Base-by-base conservation (phyloP, 2,888 invertebrate genomes). In the Ectemnius cavifrons region DNA sequence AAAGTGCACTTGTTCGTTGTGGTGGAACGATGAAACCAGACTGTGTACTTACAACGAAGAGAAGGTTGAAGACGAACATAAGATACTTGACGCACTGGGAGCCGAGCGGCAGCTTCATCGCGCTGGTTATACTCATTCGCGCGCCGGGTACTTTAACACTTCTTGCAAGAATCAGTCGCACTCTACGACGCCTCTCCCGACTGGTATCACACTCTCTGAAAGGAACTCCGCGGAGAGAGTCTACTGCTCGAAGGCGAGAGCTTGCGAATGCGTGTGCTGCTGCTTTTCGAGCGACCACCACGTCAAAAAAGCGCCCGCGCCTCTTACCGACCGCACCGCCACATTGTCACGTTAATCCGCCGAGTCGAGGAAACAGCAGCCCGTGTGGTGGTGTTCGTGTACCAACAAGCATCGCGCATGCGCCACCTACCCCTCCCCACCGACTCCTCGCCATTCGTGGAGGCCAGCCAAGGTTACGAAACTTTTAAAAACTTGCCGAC, bases 21-120 rank as follows among this genome's bases (percentile, higher is more conserved):
- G 37, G 8, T 11, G 37, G 11, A 11, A 16, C 52, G 13, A n/a
- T 52, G 14, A 52, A n/a, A 52, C 14, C 52, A 16, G 52, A 1
- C 16, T 52, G 28, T 65, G 28, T 65, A 92, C 94, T 94, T 91
- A 96, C 96, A 94, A 96, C 92, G 92, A 96, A 95, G 63, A 95
- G 86, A 77, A 94, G 92, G 91, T 96, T 96, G 85, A 96, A 94
- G 63, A 93, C 92, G 86, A 94, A 95, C 84, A 96, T 92, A 59
- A 94, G 92, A 91, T 95, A 95, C 88, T 94, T 95, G 86, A 96
- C 70, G 63, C 93, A 91, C 92, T 92, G 92, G 79, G 93, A 91
- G 90, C 92, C 92, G 90, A 92, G 86, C 84, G 91, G 81, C 16
- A 90, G 76, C 65, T 85, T 86, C 73, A 89, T 77, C 46, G 67